These are phyloP conservation scores for Megalonaias nervosa DNA, from an alignment of 1,140 invertebrate genomes.

Conservation along the genomic window DNA sequence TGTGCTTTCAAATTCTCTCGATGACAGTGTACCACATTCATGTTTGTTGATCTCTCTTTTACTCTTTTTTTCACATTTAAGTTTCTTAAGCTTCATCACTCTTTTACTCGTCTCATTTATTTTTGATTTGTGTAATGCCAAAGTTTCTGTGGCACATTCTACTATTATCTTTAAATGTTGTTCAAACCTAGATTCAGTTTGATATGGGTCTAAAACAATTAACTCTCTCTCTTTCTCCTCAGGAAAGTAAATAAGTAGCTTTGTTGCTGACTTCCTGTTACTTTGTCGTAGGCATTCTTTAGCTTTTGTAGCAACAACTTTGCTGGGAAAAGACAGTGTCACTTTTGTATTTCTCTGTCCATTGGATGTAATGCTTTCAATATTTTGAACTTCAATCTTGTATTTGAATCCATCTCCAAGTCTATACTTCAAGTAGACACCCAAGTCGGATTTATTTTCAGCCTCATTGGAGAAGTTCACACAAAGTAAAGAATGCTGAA, in stretches of 20 bases:
- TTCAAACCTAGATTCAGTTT: slow-evolving; percentile 1
- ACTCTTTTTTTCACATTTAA: too few relatives aligned
- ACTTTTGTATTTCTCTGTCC: too few relatives aligned
- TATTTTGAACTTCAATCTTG: too few relatives aligned
- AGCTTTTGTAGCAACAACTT: not conserved
- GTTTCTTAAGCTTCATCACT: too few relatives aligned
- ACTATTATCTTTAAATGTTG: slow-evolving; percentile 9
- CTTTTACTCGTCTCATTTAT: not conserved
- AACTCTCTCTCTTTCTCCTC: not conserved
- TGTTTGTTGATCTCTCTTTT: not conserved
- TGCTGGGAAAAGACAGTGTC: too few relatives aligned
- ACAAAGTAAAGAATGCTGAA: too few relatives aligned
- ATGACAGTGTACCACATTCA: not conserved
- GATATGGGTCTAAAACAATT: not conserved
- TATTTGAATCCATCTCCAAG: too few relatives aligned
- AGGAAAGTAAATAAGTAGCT: slow-evolving; percentile 7
- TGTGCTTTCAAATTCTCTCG: slow-evolving; percentile 11
- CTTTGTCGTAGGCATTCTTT: not conserved
- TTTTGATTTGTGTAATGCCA: slow-evolving; percentile 16
- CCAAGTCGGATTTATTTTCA: too few relatives aligned
- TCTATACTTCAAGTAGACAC: too few relatives aligned
- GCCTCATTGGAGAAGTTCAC: too few relatives aligned
- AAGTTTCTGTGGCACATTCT: not conserved
- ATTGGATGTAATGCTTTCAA: too few relatives aligned
- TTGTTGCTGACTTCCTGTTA: slow-evolving; percentile 9